phyloP scores from a whole-genome alignment of 2,113 vertebrate species.

The Myrmecobius fasciatus region DNA sequence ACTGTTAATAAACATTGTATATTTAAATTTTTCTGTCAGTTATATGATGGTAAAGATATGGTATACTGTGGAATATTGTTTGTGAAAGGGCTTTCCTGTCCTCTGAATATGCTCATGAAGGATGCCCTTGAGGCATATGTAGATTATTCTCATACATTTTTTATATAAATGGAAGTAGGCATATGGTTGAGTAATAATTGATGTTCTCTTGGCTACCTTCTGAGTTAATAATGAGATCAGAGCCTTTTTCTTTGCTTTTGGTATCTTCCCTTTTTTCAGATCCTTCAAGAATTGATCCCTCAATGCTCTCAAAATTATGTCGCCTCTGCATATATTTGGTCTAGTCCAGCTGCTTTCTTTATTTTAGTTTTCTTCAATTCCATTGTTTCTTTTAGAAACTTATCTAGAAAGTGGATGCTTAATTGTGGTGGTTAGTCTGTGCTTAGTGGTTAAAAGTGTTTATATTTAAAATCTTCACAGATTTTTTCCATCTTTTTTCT shows the following conservation, averaged over 20 bases:
- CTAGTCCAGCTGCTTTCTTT: not conserved
- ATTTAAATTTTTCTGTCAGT: not conserved
- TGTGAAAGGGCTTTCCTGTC: not conserved
- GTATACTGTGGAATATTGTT: not conserved
- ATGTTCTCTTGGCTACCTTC: not conserved
- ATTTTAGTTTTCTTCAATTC: not conserved
- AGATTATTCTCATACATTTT: not conserved
- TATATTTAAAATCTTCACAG: not conserved
- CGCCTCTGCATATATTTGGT: not conserved
- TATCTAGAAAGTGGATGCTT: not conserved
- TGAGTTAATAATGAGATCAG: not conserved
- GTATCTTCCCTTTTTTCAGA: not conserved
- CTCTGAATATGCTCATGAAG: not conserved
- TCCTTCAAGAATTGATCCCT: not conserved
- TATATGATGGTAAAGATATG: not conserved
- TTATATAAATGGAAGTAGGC: not conserved
- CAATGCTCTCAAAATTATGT: not conserved
- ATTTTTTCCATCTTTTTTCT: not conserved
- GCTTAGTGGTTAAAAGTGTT: not conserved
- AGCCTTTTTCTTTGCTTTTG: not conserved
- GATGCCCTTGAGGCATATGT: not conserved
- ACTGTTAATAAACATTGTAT: not conserved
- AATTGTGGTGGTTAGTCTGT: not conserved
- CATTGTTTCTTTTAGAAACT: not conserved
- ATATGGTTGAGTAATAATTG: constrained; percentile 2